Percentiles rank a stretch among this genome's conserved stretches.
Evolutionary conservation across 2,888 invertebrate genomes (phyloP).

Genomic region (Blomia tropicalis): DNA sequence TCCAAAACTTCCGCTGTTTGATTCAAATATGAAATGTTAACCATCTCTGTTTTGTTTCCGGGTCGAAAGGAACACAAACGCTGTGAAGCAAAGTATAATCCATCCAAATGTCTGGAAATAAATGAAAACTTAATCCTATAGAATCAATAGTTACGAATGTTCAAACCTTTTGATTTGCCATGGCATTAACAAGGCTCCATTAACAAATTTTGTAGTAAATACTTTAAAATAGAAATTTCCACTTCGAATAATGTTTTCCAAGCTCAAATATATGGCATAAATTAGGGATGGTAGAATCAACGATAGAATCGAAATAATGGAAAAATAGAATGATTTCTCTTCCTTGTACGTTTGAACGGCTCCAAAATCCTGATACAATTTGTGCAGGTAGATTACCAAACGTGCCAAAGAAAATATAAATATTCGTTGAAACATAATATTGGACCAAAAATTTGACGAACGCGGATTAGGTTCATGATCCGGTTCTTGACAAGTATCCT

Average conservation of each 20-base stretch:
- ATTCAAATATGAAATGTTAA: slow-evolving; percentile 26
- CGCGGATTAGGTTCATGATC: too few species aligned
- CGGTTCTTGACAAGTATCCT: not conserved
- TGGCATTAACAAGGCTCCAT: slow-evolving; percentile 29
- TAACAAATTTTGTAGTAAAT: slow-evolving; percentile 28
- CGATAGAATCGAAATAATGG: slow-evolving; percentile 23
- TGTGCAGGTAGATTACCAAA: slow-evolving; percentile 29
- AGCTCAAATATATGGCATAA: slow-evolving; percentile 29
- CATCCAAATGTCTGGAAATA: slow-evolving; percentile 28
- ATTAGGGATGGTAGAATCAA: slow-evolving; percentile 27
- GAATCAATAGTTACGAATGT: not conserved
- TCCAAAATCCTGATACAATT: slow-evolving; percentile 29
- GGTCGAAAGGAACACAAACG: slow-evolving; percentile 27
- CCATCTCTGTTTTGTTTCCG: slow-evolving; percentile 27
- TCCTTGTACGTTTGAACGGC: slow-evolving; percentile 23
- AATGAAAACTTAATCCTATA: not conserved
- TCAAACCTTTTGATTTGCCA: slow-evolving; percentile 31
- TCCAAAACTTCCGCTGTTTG: slow-evolving; percentile 29
- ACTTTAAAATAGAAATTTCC: slow-evolving; percentile 24
- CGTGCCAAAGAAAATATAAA: slow-evolving; percentile 16
- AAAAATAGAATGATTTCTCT: not conserved
- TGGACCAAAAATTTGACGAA: not conserved
- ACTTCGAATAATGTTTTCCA: slow-evolving; percentile 27
- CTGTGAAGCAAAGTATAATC: slow-evolving; percentile 28
- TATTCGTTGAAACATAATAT: slow-evolving; percentile 5